These are phyloP conservation scores for Antennarius striatus DNA, from an alignment of 2,113 vertebrate species.

Conservation along the genomic window DNA sequence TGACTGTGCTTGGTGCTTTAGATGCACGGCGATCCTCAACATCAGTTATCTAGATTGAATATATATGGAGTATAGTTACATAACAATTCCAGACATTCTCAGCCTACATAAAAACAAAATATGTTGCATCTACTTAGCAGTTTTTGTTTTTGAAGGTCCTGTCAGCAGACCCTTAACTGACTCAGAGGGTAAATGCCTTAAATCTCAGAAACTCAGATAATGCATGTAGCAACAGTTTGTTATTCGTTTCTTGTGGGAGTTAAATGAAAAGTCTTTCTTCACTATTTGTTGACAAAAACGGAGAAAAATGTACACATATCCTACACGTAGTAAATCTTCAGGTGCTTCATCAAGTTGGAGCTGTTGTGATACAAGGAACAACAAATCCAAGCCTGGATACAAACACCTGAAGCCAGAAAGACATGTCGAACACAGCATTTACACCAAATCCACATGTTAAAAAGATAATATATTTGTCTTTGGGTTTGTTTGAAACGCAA, in stretches of 20 bases:
- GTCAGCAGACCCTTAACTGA: too few species aligned
- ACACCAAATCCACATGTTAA: neutral
- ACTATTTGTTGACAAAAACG: neutral
- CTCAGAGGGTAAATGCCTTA: too few species aligned
- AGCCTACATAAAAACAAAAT: neutral
- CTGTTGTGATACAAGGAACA: neutral
- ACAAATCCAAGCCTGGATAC: neutral
- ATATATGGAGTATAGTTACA: neutral
- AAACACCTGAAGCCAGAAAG: neutral
- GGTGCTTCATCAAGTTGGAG: neutral
- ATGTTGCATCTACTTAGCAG: too few species aligned
- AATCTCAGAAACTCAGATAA: too few species aligned
- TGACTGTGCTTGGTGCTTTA: slow-evolving; percentile 11
- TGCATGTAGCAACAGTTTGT: too few species aligned
- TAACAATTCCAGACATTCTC: neutral
- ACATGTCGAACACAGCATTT: neutral
- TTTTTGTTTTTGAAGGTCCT: too few species aligned
- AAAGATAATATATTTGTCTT: too few species aligned
- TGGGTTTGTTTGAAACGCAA: slow-evolving; percentile 21
- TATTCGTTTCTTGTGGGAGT: too few species aligned
- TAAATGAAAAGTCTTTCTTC: neutral
- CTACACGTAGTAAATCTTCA: neutral
- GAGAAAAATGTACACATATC: neutral
- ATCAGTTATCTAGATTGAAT: neutral
- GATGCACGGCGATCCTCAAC: slow-evolving; percentile 1